Evolutionary conservation across 2,113 vertebrate genomes (phyloP).

Genomic region (Labeo catla): DNA sequence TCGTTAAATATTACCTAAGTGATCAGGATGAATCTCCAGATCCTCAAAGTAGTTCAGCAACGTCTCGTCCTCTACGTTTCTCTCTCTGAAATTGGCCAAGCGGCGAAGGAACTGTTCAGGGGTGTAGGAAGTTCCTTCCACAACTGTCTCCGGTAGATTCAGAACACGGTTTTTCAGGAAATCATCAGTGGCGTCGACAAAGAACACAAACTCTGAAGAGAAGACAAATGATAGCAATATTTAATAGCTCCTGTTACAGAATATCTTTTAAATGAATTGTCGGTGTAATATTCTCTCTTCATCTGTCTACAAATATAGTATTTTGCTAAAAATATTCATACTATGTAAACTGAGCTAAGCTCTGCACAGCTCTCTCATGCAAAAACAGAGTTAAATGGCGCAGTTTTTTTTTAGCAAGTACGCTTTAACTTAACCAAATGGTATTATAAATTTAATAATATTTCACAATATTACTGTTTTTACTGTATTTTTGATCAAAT

Average conservation of each 20-base stretch:
- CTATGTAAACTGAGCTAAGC: constrained; percentile 1
- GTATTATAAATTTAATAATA: neutral
- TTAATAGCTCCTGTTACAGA: neutral
- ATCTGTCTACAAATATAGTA: neutral
- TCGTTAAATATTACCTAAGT: constrained; percentile 78
- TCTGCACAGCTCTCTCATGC: neutral
- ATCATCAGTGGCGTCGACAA: constrained; percentile 82
- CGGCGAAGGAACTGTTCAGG: constrained; percentile 78
- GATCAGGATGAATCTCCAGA: constrained; percentile 77
- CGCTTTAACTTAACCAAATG: neutral
- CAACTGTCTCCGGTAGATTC: constrained; percentile 82
- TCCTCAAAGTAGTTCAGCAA: constrained; percentile 89
- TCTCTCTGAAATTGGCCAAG: constrained; percentile 77
- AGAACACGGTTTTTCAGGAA: constrained; percentile 88
- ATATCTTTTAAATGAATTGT: constrained; percentile 2
- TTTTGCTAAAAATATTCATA: neutral
- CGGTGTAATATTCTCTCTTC: neutral
- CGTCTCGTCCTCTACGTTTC: constrained; percentile 75
- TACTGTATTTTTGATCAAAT: neutral
- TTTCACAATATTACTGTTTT: neutral
- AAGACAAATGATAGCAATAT: neutral
- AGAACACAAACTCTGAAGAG: constrained; percentile 82
- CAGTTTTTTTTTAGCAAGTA: neutral
- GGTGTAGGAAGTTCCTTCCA: constrained; percentile 79
- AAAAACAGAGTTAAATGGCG: neutral